A percentile compares a stretch with the other conserved stretches of the same genome.
Evolutionary conservation across 2,113 vertebrate species (phyloP).

Genomic region (Hypanus sabinus): DNA sequence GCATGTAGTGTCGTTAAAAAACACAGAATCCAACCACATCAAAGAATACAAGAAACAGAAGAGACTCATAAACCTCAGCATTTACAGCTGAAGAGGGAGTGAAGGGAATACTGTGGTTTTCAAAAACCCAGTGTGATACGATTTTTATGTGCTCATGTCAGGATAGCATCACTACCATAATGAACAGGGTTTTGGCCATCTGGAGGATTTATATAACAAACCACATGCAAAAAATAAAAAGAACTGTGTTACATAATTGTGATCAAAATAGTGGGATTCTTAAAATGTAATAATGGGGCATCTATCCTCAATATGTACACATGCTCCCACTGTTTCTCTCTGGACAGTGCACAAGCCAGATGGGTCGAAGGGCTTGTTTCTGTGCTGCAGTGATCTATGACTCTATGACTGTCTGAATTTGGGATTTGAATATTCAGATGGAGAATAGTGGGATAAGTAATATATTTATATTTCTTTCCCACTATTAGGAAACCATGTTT

Average conservation of each 20-base stretch:
- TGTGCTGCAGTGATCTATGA: too few relatives aligned
- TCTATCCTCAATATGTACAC: neutral
- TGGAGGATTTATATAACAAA: conserved; percentile 22
- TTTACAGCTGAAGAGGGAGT: neutral
- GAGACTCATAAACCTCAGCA: neutral
- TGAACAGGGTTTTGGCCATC: neutral
- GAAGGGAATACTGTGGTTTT: neutral
- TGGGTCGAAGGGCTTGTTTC: too few relatives aligned
- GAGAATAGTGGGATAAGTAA: neutral
- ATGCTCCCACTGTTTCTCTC: neutral
- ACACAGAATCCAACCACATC: conserved; percentile 21
- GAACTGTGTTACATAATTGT: neutral
- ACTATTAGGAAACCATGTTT: neutral
- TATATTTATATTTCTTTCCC: neutral
- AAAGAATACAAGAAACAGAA: neutral
- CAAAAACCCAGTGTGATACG: neutral
- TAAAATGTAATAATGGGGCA: neutral
- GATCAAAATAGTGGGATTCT: neutral
- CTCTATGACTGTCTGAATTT: neutral
- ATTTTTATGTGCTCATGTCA: conserved; percentile 29
- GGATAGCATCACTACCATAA: neutral
- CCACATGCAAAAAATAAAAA: neutral
- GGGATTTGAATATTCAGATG: neutral
- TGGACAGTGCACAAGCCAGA: neutral
- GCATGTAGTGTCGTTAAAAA: neutral